Percentiles rank a stretch among this genome's conserved stretches.
Conservation (phyloP, 2,797 vertebrate genomes). For the Esox masquinongy region DNA sequence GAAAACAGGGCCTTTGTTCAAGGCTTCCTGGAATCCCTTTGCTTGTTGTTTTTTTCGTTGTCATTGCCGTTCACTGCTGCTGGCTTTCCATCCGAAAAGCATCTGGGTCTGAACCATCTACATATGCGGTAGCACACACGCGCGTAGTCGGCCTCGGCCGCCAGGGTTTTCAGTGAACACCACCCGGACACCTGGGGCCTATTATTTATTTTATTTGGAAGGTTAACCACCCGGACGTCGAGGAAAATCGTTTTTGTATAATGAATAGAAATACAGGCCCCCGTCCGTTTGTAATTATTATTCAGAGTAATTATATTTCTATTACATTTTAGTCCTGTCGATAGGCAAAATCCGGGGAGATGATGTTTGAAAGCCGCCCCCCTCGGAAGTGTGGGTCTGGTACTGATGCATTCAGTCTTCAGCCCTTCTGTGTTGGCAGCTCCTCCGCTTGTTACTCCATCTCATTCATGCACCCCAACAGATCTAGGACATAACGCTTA, state of each 20-base stretch:
- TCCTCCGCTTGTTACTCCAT: not conserved
- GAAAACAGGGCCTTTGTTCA: not conserved
- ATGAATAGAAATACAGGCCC: no score
- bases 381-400: no score
- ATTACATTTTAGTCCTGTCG: no score
- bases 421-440: not conserved
- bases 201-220: no score
- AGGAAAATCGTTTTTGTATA: no score
- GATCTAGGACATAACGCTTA: no score
- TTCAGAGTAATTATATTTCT: no score
- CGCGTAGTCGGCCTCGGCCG: constrained; percentile 12
- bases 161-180: not conserved
- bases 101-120: constrained; percentile 39
- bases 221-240: no score
- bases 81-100: constrained; percentile 33
- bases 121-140: not conserved
- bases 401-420: not conserved
- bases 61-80: constrained; percentile 43
- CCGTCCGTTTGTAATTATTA: no score
- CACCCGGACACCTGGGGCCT: not conserved
- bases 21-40: constrained; percentile 51
- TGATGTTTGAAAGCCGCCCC: no score
- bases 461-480: not conserved
- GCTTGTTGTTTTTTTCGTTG: constrained; percentile 40
- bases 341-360: no score